Evolutionary conservation across 2,888 invertebrate species (phyloP), one percentile per base, ranked within the genome.

Genomic region (Microchrysa polita): DNA sequence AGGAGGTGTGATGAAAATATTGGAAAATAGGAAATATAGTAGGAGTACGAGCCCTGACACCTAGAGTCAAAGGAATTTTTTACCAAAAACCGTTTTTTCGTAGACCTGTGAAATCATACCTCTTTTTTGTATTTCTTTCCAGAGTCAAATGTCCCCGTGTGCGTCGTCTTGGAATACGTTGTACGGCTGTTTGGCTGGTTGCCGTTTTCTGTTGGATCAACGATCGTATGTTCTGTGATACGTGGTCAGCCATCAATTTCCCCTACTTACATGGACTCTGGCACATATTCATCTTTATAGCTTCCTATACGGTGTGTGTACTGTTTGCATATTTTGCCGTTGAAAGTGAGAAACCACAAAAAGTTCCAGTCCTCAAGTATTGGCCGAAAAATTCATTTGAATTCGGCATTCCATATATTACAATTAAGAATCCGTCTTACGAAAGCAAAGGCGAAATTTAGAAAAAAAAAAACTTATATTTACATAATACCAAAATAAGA

Each of bases 211-310:
- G 92, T 81, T 94, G 94, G 94, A 84, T 93, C 52, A 90, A 91
- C 80, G 94, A 93, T 84, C 87, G 92, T 7, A 83, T 93, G 80
- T 91, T 93, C 82, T 94, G 94, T 82, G 92, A 93, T 79, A 88
- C 91, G 18, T 93, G 93, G 93, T 88, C 91, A 1, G 88, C 89
- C 14, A 88, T 93, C 12, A 90, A 92, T 84, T 93, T 94, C 79
- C 93, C 93, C 0, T 94, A 94, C 83, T 87, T 94, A 80, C 94
- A 94, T 82, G 93, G 92, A 12, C 87, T 93, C 18, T 94, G 94
- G 94, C 94, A 94, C 82, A 85, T 94, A 14, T 89, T 93, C 71
- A 93, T 93, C 77, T 93, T 92, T 80, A 91, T 94, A 67, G 90
- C 93, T 0, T 89, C 91, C 42, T 94, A 93, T 79, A 91, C 92